Base-by-base conservation (phyloP, 1,140 invertebrate species). In the Achatina immaculata region DNA sequence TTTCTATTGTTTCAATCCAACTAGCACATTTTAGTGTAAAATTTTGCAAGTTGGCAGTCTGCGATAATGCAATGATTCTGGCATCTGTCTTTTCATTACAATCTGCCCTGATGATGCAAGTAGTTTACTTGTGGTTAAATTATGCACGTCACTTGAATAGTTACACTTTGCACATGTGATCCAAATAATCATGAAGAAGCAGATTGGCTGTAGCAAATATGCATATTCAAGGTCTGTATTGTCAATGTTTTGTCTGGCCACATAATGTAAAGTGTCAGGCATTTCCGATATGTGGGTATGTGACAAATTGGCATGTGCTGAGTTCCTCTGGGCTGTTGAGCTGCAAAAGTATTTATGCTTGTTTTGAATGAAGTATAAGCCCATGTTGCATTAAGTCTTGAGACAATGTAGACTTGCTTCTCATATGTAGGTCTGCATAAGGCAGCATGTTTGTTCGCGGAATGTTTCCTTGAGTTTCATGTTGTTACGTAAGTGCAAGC, bases 401-500 rank as follows among this genome's bases (percentile, higher is more conserved):
- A 4, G 3, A 62, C 58, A 62, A 28, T 62, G 58, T 62, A 9
- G 36, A 40, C 40, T 69, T 69, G 14, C 68, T 69, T 43, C 68
- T 69, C 36, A 42, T 69, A 42, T 69, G 58, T 9, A 62, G n/a
- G 31, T 40, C 16, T 69, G 68, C 40, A 28, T 43, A 28, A 40
- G 42, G 31, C 6, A 11, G 21, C 68, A 69, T 69, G 36, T 69
- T 69, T 40, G 36, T 69, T 69, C 68, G 6, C 36, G 68, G 19
- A 21, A 24, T 3, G 21, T 42, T 40, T 40, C 68, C 68, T 62
- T 62, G 19, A 69, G n/a, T 42, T 69, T 40, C 68, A 43, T 69
- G 68, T 69, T 69, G 65, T n/a, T n/a, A n/a, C n/a, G n/a, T n/a
- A n/a, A n/a, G 65, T 66, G 68, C 6, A 42, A 42, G 16, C 7